These are phyloP conservation scores for Emydoidea blandingii DNA, from an alignment of 2,797 vertebrate species.

Conservation along the genomic window DNA sequence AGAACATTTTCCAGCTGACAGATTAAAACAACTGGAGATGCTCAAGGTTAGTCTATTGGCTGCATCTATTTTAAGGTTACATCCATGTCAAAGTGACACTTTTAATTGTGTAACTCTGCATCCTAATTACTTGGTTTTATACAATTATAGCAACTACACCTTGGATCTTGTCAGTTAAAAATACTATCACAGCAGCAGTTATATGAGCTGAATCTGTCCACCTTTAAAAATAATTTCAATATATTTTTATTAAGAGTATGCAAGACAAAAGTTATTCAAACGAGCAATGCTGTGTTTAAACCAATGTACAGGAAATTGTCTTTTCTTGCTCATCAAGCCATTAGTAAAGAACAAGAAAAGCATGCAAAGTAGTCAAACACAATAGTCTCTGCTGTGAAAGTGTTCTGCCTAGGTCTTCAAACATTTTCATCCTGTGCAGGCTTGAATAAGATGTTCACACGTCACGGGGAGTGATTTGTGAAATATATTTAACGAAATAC, in stretches of 20 bases:
- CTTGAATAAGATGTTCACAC: neutral
- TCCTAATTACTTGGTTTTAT: constrained; percentile 1
- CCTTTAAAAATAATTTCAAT: constrained; percentile 55
- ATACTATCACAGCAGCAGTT: constrained; percentile 42
- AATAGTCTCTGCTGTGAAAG: neutral
- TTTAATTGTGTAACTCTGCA: neutral
- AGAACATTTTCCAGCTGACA: neutral
- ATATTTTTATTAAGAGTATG: neutral
- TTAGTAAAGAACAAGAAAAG: neutral
- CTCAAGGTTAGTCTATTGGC: neutral
- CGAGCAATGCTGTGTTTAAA: neutral
- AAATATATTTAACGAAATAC: neutral
- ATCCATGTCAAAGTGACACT: neutral
- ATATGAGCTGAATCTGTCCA: constrained; percentile 54
- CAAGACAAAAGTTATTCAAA: neutral
- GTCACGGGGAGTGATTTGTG: neutral
- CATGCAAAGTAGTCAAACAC: neutral
- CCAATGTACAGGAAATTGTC: accelerated
- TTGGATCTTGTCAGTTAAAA: constrained; percentile 50
- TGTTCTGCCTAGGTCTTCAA: neutral
- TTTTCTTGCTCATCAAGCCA: neutral
- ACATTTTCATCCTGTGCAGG: neutral
- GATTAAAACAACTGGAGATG: neutral
- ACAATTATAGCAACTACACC: constrained; percentile 37
- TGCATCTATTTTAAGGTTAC: neutral